A percentile compares a stretch with the other conserved stretches of the same genome.
phyloP scores from a whole-genome alignment of 2,113 vertebrate genomes.

The Rhea pennata region DNA sequence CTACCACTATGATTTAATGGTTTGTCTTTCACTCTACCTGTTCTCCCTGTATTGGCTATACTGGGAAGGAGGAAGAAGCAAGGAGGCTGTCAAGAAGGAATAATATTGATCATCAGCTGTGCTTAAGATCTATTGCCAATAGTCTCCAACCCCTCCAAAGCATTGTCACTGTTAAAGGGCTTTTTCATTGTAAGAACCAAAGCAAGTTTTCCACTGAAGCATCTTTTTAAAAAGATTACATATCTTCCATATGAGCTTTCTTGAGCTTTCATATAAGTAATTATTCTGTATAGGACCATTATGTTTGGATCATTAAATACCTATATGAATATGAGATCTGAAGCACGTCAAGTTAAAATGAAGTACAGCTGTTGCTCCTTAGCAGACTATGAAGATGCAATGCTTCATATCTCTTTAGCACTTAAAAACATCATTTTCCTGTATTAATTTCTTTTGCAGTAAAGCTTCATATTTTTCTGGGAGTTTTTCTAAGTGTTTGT shows the following conservation, averaged over 20 bases:
- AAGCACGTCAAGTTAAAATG: slow-evolving; percentile 75
- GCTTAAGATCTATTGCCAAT: slow-evolving; percentile 53
- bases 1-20: slow-evolving; percentile 86
- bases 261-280: slow-evolving; percentile 77
- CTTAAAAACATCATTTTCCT: slow-evolving; percentile 62
- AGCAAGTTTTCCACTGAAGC: slow-evolving; percentile 67
- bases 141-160: slow-evolving; percentile 36
- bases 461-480: slow-evolving; percentile 57
- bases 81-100: slow-evolving; percentile 73
- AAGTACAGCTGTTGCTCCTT: slow-evolving; percentile 77
- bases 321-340: slow-evolving; percentile 76
- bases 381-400: slow-evolving; percentile 66
- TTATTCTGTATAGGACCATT: slow-evolving; percentile 84
- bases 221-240: slow-evolving; percentile 72
- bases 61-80: slow-evolving; percentile 77
- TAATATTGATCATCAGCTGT: slow-evolving; percentile 43
- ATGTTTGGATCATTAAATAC: slow-evolving; percentile 79
- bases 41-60: slow-evolving; percentile 88
- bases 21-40: slow-evolving; percentile 86
- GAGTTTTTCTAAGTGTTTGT: slow-evolving; percentile 39
- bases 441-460: slow-evolving; percentile 71
- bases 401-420: slow-evolving; percentile 65
- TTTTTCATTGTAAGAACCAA: slow-evolving; percentile 69
- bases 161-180: slow-evolving; percentile 64
- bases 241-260: not conserved